Base-by-base conservation (phyloP, 2,113 vertebrate genomes). In the Halcyon senegalensis region DNA sequence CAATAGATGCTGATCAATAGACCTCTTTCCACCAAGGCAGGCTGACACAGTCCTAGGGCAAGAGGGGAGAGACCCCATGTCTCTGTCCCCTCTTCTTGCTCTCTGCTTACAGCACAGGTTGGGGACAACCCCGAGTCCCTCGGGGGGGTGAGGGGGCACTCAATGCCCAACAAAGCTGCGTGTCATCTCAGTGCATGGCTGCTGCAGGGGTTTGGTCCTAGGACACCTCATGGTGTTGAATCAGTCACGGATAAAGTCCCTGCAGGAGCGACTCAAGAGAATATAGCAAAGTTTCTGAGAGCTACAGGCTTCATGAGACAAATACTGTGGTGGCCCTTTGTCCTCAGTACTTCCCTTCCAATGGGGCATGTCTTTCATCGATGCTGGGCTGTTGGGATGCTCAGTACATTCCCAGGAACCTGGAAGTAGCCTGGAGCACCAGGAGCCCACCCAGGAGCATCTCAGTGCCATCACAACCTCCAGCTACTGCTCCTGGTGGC, bases 1-100 rank as follows among this genome's bases (percentile, higher is more conserved):
- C 91, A 87, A 23, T 50, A 55, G 70, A 68, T 72, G 58, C 39
- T 87, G 81, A 96, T 92, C 89, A 91, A 91, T 73, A 93, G 86
- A 79, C 3, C 2, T 1, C 69, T 91, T 93, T 84, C 53, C 91
- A 91, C 67, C 0, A 0, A 72, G 46, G 33, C 60, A 69, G 77
- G 53, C 82, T 92, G 69, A 66, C 41, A 72, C 0, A 0, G 48
- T 18, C 33, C n/a, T 67, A 37, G 37, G 25, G 17, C 16, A 67
- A 66, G 30, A 87, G 72, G 31, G 76, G 44, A 90, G 68, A 90
- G 60, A 82, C 76, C 82, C 37, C 0, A 0, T 37, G 68, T 94
- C 87, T 93, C 56, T 51, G n/a, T 68, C 51, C 15, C 11, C 5
- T 56, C 31, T 83, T 15, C 23, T 31, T 25, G 2, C 51, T 23